Evolutionary conservation across 1,140 invertebrate species (phyloP).

Genomic region (Pogonomyrmex barbatus): DNA sequence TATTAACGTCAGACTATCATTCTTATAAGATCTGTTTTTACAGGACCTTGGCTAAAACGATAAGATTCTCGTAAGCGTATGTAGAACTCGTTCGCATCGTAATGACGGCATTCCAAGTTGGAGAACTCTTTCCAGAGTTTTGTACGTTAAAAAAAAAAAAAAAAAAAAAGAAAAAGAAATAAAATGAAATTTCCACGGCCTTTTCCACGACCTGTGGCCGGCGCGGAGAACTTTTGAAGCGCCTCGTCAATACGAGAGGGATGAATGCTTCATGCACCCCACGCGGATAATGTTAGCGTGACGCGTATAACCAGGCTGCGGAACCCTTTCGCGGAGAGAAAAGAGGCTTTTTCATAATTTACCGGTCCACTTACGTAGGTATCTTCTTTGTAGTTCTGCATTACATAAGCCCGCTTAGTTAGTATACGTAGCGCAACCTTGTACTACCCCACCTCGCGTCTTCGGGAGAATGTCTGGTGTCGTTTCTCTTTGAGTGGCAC

Average conservation of each 20-base stretch:
- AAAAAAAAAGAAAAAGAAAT: background rate
- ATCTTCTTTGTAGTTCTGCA: constrained; percentile 34
- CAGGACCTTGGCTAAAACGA: background rate
- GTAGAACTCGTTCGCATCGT: constrained; percentile 2
- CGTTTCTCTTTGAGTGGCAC: constrained; percentile 36
- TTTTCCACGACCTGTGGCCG: background rate
- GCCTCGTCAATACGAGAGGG: constrained; percentile 37
- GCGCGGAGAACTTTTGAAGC: background rate
- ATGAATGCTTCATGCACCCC: constrained; percentile 38
- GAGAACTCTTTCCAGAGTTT: background rate
- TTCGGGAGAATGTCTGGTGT: background rate
- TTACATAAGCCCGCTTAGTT: constrained; percentile 38
- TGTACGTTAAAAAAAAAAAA: background rate
- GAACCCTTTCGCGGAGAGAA: constrained; percentile 28
- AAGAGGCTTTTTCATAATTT: constrained; percentile 50
- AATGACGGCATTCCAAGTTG: constrained; percentile 15
- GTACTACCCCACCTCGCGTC: background rate
- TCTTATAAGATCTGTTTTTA: background rate
- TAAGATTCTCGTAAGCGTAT: background rate
- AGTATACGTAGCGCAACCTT: constrained; percentile 39
- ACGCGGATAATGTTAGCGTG: constrained; percentile 16
- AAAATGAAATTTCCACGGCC: constrained; percentile 29
- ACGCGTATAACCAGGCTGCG: constrained; percentile 11
- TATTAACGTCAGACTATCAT: background rate
- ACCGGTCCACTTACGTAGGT: constrained; percentile 28